Percentiles rank a stretch among this genome's conserved stretches.
These are phyloP conservation scores for Gulo gulo DNA, from an alignment of 2,113 vertebrate genomes.

Conservation along the genomic window DNA sequence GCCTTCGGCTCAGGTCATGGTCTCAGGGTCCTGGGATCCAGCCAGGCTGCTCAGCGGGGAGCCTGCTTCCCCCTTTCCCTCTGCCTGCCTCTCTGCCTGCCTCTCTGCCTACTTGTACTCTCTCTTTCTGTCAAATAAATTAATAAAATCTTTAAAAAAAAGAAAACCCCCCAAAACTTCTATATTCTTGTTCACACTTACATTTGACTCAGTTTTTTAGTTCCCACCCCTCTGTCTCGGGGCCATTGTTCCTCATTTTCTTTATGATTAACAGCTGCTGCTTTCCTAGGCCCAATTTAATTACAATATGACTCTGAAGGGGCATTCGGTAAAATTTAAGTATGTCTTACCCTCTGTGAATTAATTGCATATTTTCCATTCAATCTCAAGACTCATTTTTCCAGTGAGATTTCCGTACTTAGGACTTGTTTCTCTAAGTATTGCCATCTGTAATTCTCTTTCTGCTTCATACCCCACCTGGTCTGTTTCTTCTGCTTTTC, in stretches of 20 bases:
- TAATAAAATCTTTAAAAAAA: no score
- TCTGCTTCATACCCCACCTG: not conserved
- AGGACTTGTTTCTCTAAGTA: not conserved
- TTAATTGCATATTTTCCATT: not conserved
- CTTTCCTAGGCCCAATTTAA: not conserved
- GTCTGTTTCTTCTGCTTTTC: not conserved
- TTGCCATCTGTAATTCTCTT: not conserved
- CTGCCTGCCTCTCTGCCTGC: no score
- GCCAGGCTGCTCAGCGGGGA: no score
- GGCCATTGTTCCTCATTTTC: not conserved
- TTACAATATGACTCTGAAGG: not conserved
- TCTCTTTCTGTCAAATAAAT: no score
- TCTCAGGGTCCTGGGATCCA: no score
- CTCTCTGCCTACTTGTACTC: no score
- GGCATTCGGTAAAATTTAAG: not conserved
- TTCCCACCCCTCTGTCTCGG: not conserved
- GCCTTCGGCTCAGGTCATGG: no score
- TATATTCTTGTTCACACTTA: not conserved
- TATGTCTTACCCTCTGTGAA: not conserved
- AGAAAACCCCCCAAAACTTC: no score
- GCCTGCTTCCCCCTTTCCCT: no score
- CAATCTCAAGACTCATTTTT: not conserved
- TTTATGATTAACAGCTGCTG: not conserved
- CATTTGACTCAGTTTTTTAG: not conserved
- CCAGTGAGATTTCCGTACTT: not conserved